Base-by-base conservation (phyloP, 2,888 invertebrate species). In the Epinotia demarniana region DNA sequence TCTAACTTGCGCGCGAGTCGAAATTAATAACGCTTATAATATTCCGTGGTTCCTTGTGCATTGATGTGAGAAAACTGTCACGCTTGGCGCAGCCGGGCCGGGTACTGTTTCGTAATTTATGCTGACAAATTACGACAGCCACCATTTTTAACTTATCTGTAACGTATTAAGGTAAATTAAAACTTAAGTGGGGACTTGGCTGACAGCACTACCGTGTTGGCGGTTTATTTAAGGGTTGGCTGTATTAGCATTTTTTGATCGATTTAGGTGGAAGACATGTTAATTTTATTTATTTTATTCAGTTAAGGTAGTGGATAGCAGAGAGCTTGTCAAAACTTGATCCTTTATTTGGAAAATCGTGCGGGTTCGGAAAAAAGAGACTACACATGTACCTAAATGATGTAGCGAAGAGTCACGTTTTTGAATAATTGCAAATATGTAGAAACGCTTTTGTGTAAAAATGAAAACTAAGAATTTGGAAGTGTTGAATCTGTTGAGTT, bases 21-120 rank as follows among this genome's bases (percentile, higher is more conserved):
- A 74, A 77, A 75, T 77, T 77, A 73, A 73, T 75, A 62, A 60
- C 77, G 78, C 77, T 63, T 77, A 76, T 77, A 79, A 79, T 79
- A 79, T 70, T 78, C 78, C 78, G 74, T 81, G 79, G 80, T 80
- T 80, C 81, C 80, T 77, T 43, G 77, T 23, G 81, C 85, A 80
- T 43, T 83, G 81, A 79, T 78, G 81, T 84, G 82, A 73, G 78
- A 84, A 86, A 85, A 85, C 77, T 82, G 87, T 83, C 84, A 86
- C 86, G 85, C 80, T 77, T 64, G 69, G 72, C 80, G 83, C 63
- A 13, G 49, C 57, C 58, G 53, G 61, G 57, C 70, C 33, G 39
- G 53, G 57, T 43, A 72, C 46, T 8, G 46, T 53, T 76, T 60
- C 63, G 5, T 74, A 72, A 71, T 64, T 60, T 64, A 75, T 53